phyloP scores from a whole-genome alignment of 2,888 invertebrate genomes.

The Leptinotarsa rubiginosa region DNA sequence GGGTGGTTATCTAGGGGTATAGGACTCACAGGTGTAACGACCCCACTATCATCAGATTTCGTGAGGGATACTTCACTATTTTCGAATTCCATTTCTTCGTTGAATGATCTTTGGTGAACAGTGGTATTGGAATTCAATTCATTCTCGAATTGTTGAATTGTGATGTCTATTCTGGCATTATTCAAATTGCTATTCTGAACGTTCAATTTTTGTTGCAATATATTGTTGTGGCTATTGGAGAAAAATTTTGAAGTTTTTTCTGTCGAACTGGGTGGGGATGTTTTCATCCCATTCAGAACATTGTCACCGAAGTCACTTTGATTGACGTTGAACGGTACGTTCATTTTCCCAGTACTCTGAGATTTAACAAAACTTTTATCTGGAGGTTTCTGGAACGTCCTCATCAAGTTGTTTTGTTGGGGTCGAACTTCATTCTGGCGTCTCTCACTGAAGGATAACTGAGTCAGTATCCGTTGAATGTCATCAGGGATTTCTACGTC shows the following conservation, averaged over 20 bases:
- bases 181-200: conserved; percentile 36
- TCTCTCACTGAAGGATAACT: conserved; percentile 68
- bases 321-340: conserved; percentile 48
- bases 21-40: conserved; percentile 74
- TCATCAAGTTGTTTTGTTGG: conserved; percentile 58
- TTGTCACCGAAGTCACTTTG: conserved; percentile 52
- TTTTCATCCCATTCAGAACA: conserved; percentile 33
- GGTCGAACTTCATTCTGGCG: conserved; percentile 60
- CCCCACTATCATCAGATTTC: conserved; percentile 71
- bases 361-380: conserved; percentile 62
- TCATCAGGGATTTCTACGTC: conserved; percentile 80
- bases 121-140: conserved; percentile 33
- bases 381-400: conserved; percentile 58
- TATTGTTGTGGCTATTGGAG: conserved; percentile 77
- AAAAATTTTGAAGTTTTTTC: conserved; percentile 69
- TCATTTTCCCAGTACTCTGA: conserved; percentile 61
- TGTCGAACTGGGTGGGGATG: conserved; percentile 42
- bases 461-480: conserved; percentile 79
- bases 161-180: conserved; percentile 60
- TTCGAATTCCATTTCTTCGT: conserved; percentile 33
- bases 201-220: conserved; percentile 70
- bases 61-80: conserved; percentile 58
- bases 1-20: conserved; percentile 70
- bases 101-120: conserved; percentile 59
- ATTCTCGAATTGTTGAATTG: conserved; percentile 59